Evolutionary conservation across 2,113 vertebrate genomes (phyloP).

Genomic region (Sylvietta virens): DNA sequence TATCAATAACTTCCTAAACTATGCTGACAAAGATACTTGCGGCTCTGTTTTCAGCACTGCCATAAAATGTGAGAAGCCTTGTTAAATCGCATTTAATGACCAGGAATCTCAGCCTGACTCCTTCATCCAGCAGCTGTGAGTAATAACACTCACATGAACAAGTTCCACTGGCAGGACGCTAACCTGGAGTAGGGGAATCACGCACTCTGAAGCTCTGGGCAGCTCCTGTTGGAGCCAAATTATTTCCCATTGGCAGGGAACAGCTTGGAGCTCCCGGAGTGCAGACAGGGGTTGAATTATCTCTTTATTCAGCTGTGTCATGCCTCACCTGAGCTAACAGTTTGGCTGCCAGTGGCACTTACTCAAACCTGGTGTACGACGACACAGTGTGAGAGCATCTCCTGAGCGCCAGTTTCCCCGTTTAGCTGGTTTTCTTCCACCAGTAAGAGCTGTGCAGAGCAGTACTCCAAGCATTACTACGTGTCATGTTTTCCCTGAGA

Average conservation of each 20-base stretch:
- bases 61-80: not conserved
- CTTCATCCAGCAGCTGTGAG: not conserved
- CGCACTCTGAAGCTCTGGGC: not conserved
- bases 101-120: not conserved
- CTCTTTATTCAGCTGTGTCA: not conserved
- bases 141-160: not conserved
- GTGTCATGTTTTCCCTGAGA: not conserved
- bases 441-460: not conserved
- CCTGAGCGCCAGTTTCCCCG: not conserved
- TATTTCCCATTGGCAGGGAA: not conserved
- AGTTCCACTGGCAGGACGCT: not conserved
- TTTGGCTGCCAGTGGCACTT: not conserved
- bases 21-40: not conserved
- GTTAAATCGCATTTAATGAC: not conserved
- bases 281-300: not conserved
- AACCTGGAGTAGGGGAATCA: not conserved
- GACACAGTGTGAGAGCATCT: not conserved
- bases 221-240: not conserved
- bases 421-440: not conserved
- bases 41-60: not conserved
- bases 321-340: not conserved
- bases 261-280: accelerated
- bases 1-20: not conserved
- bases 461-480: not conserved
- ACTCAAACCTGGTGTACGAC: not conserved